phyloP scores from a whole-genome alignment of 2,888 invertebrate species.

The Brenthis hecate region DNA sequence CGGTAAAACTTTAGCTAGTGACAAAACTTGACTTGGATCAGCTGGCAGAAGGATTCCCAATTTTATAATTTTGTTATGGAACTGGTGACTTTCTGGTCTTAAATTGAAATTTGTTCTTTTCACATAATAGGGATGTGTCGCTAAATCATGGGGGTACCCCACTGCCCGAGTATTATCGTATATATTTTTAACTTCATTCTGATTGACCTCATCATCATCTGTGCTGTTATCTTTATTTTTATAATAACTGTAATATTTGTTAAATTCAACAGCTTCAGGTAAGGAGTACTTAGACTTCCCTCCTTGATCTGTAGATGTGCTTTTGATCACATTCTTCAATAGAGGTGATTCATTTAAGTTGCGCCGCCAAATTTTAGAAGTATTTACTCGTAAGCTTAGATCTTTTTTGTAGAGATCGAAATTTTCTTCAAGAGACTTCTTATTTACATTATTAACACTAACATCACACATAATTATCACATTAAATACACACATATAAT shows the following conservation, averaged over 20 bases:
- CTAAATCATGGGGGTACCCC: slow-evolving; percentile 69
- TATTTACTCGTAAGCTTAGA: slow-evolving; percentile 45
- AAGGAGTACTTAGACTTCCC: slow-evolving; percentile 56
- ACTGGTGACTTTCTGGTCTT: slow-evolving; percentile 63
- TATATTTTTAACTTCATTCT: slow-evolving; percentile 45
- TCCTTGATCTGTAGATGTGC: slow-evolving; percentile 50
- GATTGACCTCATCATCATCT: slow-evolving; percentile 55
- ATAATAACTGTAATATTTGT: slow-evolving; percentile 61
- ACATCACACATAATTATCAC: slow-evolving; percentile 78
- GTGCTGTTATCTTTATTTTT: slow-evolving; percentile 56
- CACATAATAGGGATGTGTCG: slow-evolving; percentile 62
- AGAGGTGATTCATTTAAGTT: slow-evolving; percentile 51
- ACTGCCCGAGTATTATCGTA: slow-evolving; percentile 59
- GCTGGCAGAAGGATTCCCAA: slow-evolving; percentile 85
- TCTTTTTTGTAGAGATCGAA: slow-evolving; percentile 46
- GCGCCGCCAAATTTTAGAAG: slow-evolving; percentile 50
- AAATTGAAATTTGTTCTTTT: slow-evolving; percentile 71
- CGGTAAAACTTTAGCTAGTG: slow-evolving; percentile 85
- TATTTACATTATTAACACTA: slow-evolving; percentile 70
- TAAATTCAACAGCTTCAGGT: slow-evolving; percentile 55
- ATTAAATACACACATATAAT: slow-evolving; percentile 72
- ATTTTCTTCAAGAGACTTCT: slow-evolving; percentile 50
- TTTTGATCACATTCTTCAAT: slow-evolving; percentile 52
- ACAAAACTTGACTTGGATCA: slow-evolving; percentile 84
- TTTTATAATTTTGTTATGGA: slow-evolving; percentile 76